Evolutionary conservation across 2,888 invertebrate species (phyloP).

Genomic region (Drosophila niveifrons): DNA sequence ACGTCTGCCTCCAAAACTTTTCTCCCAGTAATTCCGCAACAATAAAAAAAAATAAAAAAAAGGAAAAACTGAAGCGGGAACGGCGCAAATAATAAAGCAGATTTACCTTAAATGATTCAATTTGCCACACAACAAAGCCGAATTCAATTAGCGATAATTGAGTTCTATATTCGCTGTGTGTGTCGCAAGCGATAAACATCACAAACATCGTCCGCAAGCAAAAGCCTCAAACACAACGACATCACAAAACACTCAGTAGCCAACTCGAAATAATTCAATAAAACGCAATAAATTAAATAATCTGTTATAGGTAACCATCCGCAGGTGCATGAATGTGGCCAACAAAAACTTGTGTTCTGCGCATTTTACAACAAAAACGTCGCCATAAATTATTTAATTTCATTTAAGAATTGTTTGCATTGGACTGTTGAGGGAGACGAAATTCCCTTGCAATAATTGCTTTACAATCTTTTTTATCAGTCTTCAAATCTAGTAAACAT

Average conservation of each 20-base stretch:
- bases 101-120: conserved; percentile 66
- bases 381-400: conserved; percentile 3
- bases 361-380: neutral
- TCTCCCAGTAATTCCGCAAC: conserved; percentile 53
- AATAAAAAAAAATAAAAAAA: conserved; percentile 40
- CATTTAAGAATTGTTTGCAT: neutral
- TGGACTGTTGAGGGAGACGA: neutral
- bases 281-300: conserved; percentile 61
- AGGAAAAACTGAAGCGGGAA: neutral
- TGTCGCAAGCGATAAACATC: conserved; percentile 61
- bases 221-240: conserved; percentile 1
- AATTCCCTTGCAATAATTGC: neutral
- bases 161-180: conserved; percentile 54
- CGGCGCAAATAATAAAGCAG: conserved; percentile 59
- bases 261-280: conserved; percentile 61
- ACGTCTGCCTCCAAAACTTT: conserved; percentile 56
- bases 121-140: conserved; percentile 51
- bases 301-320: conserved; percentile 21
- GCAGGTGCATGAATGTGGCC: neutral
- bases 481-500: neutral
- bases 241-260: conserved; percentile 36
- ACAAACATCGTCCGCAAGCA: conserved; percentile 17
- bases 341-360: neutral
- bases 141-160: conserved; percentile 71
- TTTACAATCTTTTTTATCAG: neutral